A percentile compares a stretch with the other conserved stretches of the same genome.
These are phyloP conservation scores for Euwallacea similis DNA, from an alignment of 1,140 invertebrate genomes.

Conservation along the genomic window DNA sequence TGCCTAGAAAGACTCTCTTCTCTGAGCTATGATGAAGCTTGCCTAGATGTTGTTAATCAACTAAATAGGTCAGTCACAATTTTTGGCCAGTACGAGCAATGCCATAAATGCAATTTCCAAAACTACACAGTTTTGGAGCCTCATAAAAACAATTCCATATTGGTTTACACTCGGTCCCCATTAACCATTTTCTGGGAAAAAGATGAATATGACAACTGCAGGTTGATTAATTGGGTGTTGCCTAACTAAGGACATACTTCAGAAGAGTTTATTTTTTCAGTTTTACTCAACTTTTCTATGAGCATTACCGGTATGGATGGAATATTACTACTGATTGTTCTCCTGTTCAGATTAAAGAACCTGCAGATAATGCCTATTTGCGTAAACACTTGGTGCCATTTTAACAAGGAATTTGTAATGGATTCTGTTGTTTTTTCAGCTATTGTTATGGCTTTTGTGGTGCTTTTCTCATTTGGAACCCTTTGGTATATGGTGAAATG, in stretches of 20 bases:
- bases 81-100: constrained; percentile 53
- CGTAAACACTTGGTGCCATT: constrained; percentile 51
- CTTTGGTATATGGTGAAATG: constrained; percentile 53
- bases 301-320: constrained; percentile 60
- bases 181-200: constrained; percentile 50
- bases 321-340: constrained; percentile 56
- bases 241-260: not conserved
- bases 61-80: constrained; percentile 48
- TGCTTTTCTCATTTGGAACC: constrained; percentile 52
- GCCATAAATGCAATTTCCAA: constrained; percentile 55
- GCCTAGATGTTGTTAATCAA: constrained; percentile 55
- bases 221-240: not conserved
- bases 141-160: constrained; percentile 50
- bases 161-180: constrained; percentile 56
- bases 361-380: constrained; percentile 57
- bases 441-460: constrained; percentile 56
- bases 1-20: constrained; percentile 39
- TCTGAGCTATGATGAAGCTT: constrained; percentile 55
- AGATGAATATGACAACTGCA: constrained; percentile 40
- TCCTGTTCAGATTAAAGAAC: constrained; percentile 53
- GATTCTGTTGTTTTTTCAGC: constrained; percentile 49
- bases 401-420: not conserved
- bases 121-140: constrained; percentile 46
- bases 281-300: constrained; percentile 51
- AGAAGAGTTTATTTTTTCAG: constrained; percentile 39